Conservation (phyloP, 2,888 invertebrate species). For the Drosophila mettleri region DNA sequence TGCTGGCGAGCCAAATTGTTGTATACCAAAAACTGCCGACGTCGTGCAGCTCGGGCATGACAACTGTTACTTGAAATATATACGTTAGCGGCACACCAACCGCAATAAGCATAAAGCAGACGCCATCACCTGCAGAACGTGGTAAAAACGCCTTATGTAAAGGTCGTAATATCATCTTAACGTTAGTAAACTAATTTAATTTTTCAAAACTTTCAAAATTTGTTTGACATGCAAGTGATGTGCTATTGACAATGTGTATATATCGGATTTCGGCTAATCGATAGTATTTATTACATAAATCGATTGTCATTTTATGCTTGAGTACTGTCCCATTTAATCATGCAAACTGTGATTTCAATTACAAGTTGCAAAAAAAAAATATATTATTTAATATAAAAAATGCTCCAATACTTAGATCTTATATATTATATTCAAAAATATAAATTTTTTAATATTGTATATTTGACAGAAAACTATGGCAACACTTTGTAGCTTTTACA, state of each 20-base stretch:
- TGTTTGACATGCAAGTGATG: conserved; percentile 5
- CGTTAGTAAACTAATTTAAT: conserved; percentile 8
- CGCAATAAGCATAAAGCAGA: conserved; percentile 75
- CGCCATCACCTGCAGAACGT: conserved; percentile 72
- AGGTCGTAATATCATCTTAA: conserved; percentile 71
- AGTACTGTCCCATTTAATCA: not conserved
- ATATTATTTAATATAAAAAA: not conserved
- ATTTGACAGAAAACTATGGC: not conserved
- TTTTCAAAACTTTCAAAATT: conserved; percentile 19
- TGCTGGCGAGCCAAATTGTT: conserved; percentile 88
- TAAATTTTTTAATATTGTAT: not conserved
- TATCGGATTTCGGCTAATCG: conserved; percentile 14
- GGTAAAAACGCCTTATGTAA: conserved; percentile 58
- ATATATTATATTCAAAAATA: not conserved
- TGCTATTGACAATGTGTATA: conserved; percentile 8
- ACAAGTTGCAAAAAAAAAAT: not conserved
- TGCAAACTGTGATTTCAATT: not conserved
- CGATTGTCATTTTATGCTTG: not conserved
- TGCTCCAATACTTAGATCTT: not conserved
- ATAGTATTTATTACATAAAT: conserved; percentile 17
- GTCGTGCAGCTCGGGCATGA: conserved; percentile 89
- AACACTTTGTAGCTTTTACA: not conserved
- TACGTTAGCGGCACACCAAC: conserved; percentile 82
- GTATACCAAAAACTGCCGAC: conserved; percentile 86
- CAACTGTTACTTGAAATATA: conserved; percentile 87